Conservation (phyloP, 1,140 invertebrate genomes). For the Hormaphis cornu region DNA sequence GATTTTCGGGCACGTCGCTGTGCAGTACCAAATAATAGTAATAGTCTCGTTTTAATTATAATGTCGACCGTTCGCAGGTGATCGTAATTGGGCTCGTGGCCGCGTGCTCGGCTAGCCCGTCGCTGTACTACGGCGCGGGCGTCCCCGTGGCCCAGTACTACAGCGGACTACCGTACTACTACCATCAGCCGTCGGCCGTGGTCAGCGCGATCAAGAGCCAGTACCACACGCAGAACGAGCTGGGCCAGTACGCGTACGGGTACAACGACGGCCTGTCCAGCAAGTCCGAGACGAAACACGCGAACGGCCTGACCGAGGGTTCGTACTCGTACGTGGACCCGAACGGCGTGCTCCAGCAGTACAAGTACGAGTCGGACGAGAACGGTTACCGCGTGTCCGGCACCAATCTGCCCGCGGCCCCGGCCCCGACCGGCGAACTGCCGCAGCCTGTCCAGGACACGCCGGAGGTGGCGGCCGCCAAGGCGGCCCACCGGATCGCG, state of each 20-base stretch:
- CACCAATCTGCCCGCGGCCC: conserved; percentile 49
- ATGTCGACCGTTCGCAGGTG: conserved; percentile 4
- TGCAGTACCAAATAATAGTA: background rate
- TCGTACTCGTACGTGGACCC: conserved; percentile 56
- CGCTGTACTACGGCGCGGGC: background rate
- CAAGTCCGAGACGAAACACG: conserved; percentile 51
- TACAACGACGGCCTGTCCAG: conserved; percentile 56
- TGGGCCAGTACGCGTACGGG: conserved; percentile 55
- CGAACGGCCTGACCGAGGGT: conserved; percentile 55
- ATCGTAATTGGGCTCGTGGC: background rate
- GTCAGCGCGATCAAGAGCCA: conserved; percentile 40
- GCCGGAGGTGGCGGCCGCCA: conserved; percentile 42
- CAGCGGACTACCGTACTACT: background rate
- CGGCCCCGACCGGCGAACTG: background rate
- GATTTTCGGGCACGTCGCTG: too few species aligned
- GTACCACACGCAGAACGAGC: conserved; percentile 52
- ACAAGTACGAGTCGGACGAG: conserved; percentile 51
- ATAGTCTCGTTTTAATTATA: background rate
- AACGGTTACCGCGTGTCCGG: conserved; percentile 55
- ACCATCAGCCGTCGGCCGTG: background rate
- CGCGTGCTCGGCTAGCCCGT: background rate
- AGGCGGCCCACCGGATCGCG: conserved; percentile 41
- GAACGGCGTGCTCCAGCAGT: conserved; percentile 52
- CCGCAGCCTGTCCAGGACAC: conserved; percentile 41
- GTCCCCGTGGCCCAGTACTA: background rate